Conservation (phyloP, 2,888 invertebrate species). For the Spilarctia lutea region DNA sequence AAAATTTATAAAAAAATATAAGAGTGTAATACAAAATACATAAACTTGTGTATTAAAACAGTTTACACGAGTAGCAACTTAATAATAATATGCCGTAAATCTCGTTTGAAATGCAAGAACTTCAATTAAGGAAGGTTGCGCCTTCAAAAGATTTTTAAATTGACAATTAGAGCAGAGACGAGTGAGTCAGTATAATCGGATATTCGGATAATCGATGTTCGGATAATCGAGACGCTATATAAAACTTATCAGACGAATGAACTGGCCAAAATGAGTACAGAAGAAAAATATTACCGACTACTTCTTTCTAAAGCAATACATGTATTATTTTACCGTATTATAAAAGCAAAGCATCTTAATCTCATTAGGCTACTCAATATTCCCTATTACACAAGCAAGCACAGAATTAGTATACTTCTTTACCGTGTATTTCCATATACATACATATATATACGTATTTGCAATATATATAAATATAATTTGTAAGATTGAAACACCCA, state of each 20-base stretch:
- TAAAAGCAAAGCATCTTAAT: background rate
- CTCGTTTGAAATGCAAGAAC: background rate
- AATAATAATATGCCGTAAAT: background rate
- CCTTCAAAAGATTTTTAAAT: no score
- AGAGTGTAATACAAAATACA: background rate
- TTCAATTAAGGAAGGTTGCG: background rate
- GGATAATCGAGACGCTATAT: background rate
- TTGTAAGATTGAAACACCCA: background rate
- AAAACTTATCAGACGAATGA: background rate
- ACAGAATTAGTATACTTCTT: background rate
- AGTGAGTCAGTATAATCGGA: no score
- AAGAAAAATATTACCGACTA: background rate
- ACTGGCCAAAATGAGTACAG: background rate
- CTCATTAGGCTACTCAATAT: background rate
- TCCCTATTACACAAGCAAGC: background rate
- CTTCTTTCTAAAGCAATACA: slow-evolving; percentile 1
- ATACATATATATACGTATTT: background rate
- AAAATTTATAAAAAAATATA: background rate
- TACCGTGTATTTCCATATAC: no score
- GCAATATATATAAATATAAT: background rate
- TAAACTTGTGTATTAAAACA: background rate
- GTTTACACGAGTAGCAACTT: background rate
- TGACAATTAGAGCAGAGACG: no score
- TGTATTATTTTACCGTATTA: background rate
- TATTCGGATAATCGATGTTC: no score